These are phyloP conservation scores for Astropecten irregularis DNA, from an alignment of 53 echinoderm and acorn worm species.

Conservation along the genomic window DNA sequence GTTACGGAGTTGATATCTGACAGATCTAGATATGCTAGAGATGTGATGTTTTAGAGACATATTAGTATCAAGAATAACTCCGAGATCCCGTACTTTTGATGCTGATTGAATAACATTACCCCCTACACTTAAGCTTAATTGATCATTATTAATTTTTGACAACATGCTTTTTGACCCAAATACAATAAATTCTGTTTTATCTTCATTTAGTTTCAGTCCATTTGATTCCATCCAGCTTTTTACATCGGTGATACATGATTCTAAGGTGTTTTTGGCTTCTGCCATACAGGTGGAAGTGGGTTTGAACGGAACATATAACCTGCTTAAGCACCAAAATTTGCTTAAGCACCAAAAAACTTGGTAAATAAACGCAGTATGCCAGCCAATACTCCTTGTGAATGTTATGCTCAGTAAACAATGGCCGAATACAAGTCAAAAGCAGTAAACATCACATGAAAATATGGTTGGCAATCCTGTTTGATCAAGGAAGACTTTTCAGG, in stretches of 20 bases:
- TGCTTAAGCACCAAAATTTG: no score
- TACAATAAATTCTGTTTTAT: conserved; percentile 36
- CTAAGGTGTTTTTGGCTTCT: not conserved
- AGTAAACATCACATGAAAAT: no score
- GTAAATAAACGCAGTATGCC: no score
- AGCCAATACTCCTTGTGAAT: no score
- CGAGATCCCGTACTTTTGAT: conserved; percentile 21
- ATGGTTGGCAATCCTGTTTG: no score
- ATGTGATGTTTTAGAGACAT: conserved; percentile 32
- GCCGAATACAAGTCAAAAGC: no score
- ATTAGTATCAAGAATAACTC: conserved; percentile 38
- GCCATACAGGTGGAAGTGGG: conserved; percentile 28
- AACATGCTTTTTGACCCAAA: conserved; percentile 42
- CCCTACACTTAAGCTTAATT: not conserved
- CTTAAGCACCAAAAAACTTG: no score
- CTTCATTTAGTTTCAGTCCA: conserved; percentile 43
- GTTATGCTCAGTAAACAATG: no score
- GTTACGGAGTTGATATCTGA: conserved; percentile 59
- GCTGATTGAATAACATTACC: not conserved
- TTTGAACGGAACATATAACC: conserved; percentile 39
- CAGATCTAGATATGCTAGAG: conserved; percentile 13
- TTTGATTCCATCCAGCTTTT: conserved; percentile 27
- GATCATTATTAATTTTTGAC: not conserved
- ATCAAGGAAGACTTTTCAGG: no score
- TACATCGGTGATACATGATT: conserved; percentile 48